A percentile compares a stretch with the other conserved stretches of the same genome.
Evolutionary conservation across 2,113 vertebrate genomes (phyloP).

Genomic region (Sisor rabdophorus): DNA sequence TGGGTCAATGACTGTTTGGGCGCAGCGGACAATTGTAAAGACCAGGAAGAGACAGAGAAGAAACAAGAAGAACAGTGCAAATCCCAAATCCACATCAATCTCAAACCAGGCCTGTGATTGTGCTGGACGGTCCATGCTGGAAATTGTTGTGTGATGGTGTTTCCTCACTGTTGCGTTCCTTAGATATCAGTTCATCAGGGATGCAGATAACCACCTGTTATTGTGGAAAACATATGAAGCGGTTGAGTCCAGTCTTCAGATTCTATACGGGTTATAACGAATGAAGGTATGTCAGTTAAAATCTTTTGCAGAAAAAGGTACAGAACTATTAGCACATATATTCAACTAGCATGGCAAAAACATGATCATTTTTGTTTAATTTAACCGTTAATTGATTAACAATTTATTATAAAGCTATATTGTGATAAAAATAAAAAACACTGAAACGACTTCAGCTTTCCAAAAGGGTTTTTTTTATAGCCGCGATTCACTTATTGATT

Average conservation of each 20-base stretch:
- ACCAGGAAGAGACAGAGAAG: slow-evolving; percentile 73
- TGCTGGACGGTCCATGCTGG: slow-evolving; percentile 61
- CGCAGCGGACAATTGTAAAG: slow-evolving; percentile 70
- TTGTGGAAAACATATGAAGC: not conserved
- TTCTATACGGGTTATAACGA: not conserved
- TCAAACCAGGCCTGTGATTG: slow-evolving; percentile 50
- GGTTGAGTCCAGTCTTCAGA: not conserved
- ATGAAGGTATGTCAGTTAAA: not conserved
- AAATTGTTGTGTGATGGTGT: not conserved
- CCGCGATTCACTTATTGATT: too few relatives aligned
- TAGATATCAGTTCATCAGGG: not conserved
- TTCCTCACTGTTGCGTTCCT: not conserved
- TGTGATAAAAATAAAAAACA: too few relatives aligned
- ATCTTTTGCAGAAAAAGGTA: slow-evolving; percentile 14
- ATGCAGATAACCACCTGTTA: not conserved
- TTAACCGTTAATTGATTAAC: too few relatives aligned
- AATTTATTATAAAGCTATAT: too few relatives aligned
- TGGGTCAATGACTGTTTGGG: slow-evolving; percentile 74
- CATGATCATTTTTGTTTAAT: too few relatives aligned
- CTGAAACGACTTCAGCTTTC: too few relatives aligned
- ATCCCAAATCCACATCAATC: slow-evolving; percentile 75
- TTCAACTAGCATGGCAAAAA: too few relatives aligned
- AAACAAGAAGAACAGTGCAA: slow-evolving; percentile 73
- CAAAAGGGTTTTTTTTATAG: too few relatives aligned
- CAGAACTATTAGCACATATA: not conserved